Conservation (phyloP, 2,797 vertebrate species). For the Anguilla megastoma region DNA sequence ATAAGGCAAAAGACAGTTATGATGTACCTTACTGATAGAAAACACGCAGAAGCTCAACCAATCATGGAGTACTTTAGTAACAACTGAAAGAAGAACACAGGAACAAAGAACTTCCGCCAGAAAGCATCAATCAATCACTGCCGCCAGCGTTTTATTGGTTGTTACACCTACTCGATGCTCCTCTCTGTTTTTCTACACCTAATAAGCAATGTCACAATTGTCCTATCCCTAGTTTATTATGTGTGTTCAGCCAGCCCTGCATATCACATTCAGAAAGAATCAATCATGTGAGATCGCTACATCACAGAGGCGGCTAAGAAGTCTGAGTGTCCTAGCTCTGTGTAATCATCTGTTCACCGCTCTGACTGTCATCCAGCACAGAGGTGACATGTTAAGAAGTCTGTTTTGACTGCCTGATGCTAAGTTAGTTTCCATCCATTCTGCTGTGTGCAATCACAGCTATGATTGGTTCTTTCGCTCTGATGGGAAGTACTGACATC, state of each 20-base stretch:
- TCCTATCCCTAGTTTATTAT: too few species aligned
- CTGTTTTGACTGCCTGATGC: not conserved
- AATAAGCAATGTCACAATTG: too few species aligned
- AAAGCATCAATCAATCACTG: not conserved
- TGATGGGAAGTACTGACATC: not conserved
- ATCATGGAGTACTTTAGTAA: not conserved
- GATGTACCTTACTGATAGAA: not conserved
- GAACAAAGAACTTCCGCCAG: not conserved
- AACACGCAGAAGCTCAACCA: not conserved
- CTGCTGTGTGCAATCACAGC: not conserved
- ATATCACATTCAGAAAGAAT: slow-evolving; percentile 1
- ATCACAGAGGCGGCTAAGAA: not conserved
- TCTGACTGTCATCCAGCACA: not conserved
- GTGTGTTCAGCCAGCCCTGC: too few species aligned
- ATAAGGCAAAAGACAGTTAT: not conserved
- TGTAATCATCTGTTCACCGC: not conserved
- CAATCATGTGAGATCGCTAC: not conserved
- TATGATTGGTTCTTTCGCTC: not conserved
- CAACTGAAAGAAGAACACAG: not conserved
- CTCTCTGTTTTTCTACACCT: not conserved
- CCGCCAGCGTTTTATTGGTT: not conserved
- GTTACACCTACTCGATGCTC: not conserved
- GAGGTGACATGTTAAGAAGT: not conserved
- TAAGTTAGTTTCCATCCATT: not conserved
- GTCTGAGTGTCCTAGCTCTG: not conserved